phyloP scores from a whole-genome alignment of 2,797 vertebrate genomes.

The Silurus lanzhouensis region DNA sequence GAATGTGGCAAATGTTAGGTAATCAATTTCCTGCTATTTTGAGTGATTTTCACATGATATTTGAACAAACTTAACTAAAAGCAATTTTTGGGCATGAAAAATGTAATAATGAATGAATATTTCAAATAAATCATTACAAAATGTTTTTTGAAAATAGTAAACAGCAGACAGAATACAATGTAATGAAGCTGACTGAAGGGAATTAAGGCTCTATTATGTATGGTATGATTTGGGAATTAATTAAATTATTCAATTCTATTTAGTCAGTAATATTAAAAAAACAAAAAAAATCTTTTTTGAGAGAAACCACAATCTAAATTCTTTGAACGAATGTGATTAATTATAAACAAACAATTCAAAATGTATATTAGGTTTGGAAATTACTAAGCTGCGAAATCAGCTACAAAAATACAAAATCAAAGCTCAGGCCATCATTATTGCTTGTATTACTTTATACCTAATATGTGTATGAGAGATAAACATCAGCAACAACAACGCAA shows the following conservation, averaged over 20 bases:
- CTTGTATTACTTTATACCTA: neutral
- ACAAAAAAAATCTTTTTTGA: too few relatives aligned
- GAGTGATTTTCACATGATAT: constrained; percentile 15
- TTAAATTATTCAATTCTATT: neutral
- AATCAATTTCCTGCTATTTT: neutral
- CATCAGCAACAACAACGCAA: neutral
- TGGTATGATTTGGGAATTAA: neutral
- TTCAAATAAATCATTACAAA: too few relatives aligned
- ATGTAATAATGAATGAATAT: too few relatives aligned
- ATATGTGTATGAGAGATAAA: neutral
- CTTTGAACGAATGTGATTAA: neutral
- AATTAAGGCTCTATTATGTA: neutral
- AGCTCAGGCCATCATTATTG: neutral
- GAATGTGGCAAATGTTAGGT: neutral
- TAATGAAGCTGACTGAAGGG: neutral
- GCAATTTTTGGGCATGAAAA: neutral
- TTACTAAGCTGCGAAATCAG: neutral
- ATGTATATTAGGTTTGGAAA: neutral
- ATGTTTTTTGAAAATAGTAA: too few relatives aligned
- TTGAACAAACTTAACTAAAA: neutral
- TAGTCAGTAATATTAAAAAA: neutral
- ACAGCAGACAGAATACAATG: neutral
- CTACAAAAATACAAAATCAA: neutral
- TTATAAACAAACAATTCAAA: neutral
- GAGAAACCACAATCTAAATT: too few relatives aligned